Base-by-base conservation (phyloP, 23 tunicate genomes). In the Ciona savignyi region DNA sequence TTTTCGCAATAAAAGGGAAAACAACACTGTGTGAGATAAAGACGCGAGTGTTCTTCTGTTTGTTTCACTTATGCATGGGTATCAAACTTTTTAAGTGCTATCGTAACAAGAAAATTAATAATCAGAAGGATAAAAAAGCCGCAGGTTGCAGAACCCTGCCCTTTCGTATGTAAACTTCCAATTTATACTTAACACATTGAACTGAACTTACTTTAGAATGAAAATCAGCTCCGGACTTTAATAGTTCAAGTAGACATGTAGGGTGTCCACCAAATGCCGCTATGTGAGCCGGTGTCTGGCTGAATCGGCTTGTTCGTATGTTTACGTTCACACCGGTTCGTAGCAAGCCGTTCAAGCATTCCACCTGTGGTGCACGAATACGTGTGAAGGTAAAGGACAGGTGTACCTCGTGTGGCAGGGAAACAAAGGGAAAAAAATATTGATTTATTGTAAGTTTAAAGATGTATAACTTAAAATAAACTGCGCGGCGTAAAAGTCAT, bases 231-330 rank as follows among this genome's bases (percentile, higher is more conserved):
- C 89, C 89, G 29, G 82, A 48, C 74, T 75, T 79, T 28, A 77
- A 28, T 1, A 89, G 77, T 11, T 33, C 81, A 4, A 35, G 22
- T 25, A 89, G 30, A 29, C 80, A 72, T 35, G 60, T 26, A 3
- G 96, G 96, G 68, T 89, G 96, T 27, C 89, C 89, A 0, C 96
- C 96, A 60, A 89, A 89, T 0, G 96, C 87, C 1, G 96, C 80
- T 0, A 89, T 79, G 72, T 89, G 96, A 11, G 90, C 67, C 42
- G 96, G 96, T 25, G 96, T 89, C 77, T 89, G 96, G 30, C 74
- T 64, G 34, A 83, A 83, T 30, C 76, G 67, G 32, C 72, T 70
- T 24, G 96, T 89, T 34, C 83, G 15, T 19, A 89, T 73, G 78
- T 89, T 89, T 28, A 77, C 82, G 31, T 73, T 63, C 19, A 89